These are phyloP conservation scores for Phainopepla nitens DNA, from an alignment of 2,113 vertebrate genomes.

Conservation along the genomic window DNA sequence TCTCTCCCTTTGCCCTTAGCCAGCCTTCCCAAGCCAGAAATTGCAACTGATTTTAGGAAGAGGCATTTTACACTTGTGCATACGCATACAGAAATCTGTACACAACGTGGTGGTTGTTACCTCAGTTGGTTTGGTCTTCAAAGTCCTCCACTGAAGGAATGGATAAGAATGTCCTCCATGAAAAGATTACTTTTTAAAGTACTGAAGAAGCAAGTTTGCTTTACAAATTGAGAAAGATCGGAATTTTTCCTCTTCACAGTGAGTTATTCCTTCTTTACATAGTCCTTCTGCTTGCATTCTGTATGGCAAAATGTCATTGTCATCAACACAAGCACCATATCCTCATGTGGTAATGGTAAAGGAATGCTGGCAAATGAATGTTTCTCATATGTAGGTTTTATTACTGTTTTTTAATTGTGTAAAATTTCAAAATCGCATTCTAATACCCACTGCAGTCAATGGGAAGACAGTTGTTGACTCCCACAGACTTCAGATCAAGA, in stretches of 20 bases:
- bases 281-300: background rate
- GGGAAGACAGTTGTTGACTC: background rate
- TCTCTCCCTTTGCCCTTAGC: slow-evolving; percentile 22
- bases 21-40: background rate
- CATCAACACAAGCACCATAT: background rate
- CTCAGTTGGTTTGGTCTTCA: background rate
- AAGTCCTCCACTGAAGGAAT: background rate
- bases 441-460: background rate
- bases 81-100: background rate
- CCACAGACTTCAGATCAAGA: background rate
- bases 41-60: background rate
- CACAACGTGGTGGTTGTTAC: background rate
- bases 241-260: background rate
- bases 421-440: background rate
- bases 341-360: background rate
- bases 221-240: background rate
- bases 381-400: background rate
- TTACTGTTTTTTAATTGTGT: background rate
- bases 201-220: background rate
- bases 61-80: background rate
- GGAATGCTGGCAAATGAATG: background rate
- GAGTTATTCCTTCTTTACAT: background rate
- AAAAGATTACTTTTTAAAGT: background rate
- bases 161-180: background rate
- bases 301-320: background rate